Percentiles rank a stretch among this genome's conserved stretches.
These are phyloP conservation scores for Moxostoma hubbsi DNA, from an alignment of 2,797 vertebrate species.

Conservation along the genomic window DNA sequence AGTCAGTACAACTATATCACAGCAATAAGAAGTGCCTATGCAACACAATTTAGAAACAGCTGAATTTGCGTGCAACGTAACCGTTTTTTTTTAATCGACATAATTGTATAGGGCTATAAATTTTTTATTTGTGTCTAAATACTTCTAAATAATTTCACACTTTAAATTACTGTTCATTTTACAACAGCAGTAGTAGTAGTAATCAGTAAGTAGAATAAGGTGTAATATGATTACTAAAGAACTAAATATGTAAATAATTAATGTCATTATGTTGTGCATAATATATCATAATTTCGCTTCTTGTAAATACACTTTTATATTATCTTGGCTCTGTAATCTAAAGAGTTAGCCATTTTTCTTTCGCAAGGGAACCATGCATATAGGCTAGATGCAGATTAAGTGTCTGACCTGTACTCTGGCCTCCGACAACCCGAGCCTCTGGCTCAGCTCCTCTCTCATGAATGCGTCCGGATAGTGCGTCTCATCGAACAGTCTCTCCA, in stretches of 20 bases:
- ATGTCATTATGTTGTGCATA: not conserved
- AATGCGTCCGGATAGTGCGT: slow-evolving; percentile 97
- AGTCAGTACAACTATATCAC: not conserved
- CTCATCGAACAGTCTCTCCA: slow-evolving; percentile 95
- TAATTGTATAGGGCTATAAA: no score
- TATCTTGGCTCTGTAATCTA: no score
- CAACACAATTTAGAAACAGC: no score
- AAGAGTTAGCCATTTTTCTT: no score
- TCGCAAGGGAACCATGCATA: no score
- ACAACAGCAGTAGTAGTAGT: no score
- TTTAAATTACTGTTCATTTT: no score
- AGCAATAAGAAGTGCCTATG: not conserved
- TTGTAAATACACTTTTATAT: not conserved
- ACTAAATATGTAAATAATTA: not conserved
- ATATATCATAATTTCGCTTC: not conserved
- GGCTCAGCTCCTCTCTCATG: slow-evolving; percentile 96
- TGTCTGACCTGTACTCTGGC: slow-evolving; percentile 89
- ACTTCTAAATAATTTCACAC: no score
- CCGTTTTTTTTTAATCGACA: no score
- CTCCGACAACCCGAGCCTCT: slow-evolving; percentile 92
- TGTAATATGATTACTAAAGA: not conserved
- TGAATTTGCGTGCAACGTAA: not conserved
- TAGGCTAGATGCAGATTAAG: not conserved
- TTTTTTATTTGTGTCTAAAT: no score
- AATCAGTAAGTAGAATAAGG: no score